phyloP scores from a whole-genome alignment of 2,888 invertebrate species.

The Agonopterix alstromeriana region DNA sequence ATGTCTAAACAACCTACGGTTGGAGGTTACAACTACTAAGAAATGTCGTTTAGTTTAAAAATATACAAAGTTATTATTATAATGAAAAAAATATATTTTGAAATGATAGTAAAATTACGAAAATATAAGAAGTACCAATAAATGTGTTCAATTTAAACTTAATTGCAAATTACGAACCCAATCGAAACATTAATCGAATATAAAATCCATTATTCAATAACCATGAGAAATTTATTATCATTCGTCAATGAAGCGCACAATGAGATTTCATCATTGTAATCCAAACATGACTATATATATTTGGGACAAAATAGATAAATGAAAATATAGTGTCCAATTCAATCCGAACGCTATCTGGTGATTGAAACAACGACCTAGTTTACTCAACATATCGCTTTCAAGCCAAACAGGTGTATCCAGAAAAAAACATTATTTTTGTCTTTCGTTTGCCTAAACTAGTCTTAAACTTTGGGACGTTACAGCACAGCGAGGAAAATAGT shows the following conservation, averaged over 20 bases:
- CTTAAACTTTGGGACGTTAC: too few species aligned
- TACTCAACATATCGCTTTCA: background rate
- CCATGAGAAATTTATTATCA: background rate
- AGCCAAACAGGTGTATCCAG: too few species aligned
- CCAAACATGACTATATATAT: background rate
- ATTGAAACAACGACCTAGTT: slow-evolving; percentile 27
- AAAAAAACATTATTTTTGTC: too few species aligned
- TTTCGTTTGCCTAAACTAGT: too few species aligned
- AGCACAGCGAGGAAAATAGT: too few species aligned
- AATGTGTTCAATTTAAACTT: background rate
- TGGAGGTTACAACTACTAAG: too few species aligned
- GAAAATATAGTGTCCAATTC: background rate
- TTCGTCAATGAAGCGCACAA: background rate
- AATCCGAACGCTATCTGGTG: slow-evolving; percentile 16
- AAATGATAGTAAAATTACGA: background rate
- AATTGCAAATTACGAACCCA: background rate
- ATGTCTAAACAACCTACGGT: too few species aligned
- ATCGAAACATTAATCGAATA: background rate
- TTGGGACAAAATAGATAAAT: slow-evolving; percentile 8
- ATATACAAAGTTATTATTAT: too few species aligned
- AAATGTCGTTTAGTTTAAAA: too few species aligned
- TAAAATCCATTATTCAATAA: background rate
- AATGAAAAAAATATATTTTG: too few species aligned
- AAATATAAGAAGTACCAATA: background rate
- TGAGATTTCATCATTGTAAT: background rate